Evolutionary conservation across 2,888 invertebrate species (phyloP).

Genomic region (Euclidia mi): DNA sequence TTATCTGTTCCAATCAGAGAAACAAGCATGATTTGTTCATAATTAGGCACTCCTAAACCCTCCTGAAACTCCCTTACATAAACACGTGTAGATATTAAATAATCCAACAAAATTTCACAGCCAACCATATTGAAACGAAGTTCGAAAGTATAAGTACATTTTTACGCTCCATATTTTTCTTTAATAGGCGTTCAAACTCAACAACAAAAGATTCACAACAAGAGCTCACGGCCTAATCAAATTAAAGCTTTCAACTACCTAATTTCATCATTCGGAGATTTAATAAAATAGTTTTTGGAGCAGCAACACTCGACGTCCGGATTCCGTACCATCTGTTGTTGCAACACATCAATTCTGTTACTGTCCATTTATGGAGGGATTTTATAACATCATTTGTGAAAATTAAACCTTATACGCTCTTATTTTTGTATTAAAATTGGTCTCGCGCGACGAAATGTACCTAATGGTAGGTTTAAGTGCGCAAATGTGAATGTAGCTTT

Average conservation of each 20-base stretch:
- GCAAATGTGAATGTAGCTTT: slow-evolving; percentile 1
- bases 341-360: slow-evolving; percentile 49
- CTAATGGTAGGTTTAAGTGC: slow-evolving; percentile 4
- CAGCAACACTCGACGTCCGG: slow-evolving; percentile 22
- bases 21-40: no score
- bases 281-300: slow-evolving; percentile 25
- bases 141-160: background rate
- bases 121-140: no score
- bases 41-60: no score
- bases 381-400: slow-evolving; percentile 33
- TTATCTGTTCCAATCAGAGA: no score
- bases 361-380: slow-evolving; percentile 31
- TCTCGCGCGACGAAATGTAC: slow-evolving; percentile 2
- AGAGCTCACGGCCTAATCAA: slow-evolving; percentile 7
- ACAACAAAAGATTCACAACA: slow-evolving; percentile 13
- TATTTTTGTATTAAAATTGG: slow-evolving; percentile 20
- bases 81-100: no score
- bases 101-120: no score
- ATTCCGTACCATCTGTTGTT: slow-evolving; percentile 34
- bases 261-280: slow-evolving; percentile 19
- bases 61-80: no score
- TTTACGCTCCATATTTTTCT: slow-evolving; percentile 1
- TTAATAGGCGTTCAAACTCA: slow-evolving; percentile 14
- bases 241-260: slow-evolving; percentile 14
- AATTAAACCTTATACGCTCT: slow-evolving; percentile 27